These are phyloP conservation scores for Geotrypetes seraphini DNA, from an alignment of 2,797 vertebrate genomes.

Conservation along the genomic window DNA sequence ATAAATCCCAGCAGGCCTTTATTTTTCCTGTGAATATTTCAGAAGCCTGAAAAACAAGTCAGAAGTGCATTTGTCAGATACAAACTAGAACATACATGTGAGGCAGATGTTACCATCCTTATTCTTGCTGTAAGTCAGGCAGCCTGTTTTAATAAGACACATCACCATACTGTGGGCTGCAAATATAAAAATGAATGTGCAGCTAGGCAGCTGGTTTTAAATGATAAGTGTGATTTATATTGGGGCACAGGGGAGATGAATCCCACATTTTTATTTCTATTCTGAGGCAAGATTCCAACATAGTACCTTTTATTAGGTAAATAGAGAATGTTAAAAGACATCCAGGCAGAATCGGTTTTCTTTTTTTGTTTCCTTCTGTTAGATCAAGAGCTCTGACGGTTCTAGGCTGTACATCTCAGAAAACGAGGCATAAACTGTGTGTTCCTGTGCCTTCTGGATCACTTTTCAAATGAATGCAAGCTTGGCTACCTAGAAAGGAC, in stretches of 20 bases:
- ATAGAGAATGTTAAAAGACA: too few species aligned
- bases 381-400: too few species aligned
- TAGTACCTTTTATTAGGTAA: constrained; percentile 8
- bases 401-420: too few species aligned
- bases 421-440: too few species aligned
- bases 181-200: constrained; percentile 9
- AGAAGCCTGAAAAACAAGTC: constrained; percentile 10
- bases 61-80: constrained; percentile 19
- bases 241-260: background rate
- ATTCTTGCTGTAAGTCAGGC: constrained; percentile 20
- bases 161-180: constrained; percentile 7
- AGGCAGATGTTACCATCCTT: constrained; percentile 35
- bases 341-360: too few species aligned
- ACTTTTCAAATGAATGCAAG: too few species aligned
- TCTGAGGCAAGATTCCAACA: constrained; percentile 1
- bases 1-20: background rate
- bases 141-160: constrained; percentile 4
- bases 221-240: constrained; percentile 13
- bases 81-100: constrained; percentile 10
- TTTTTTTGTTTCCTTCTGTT: too few species aligned
- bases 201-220: constrained; percentile 12
- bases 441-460: too few species aligned
- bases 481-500: too few species aligned
- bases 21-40: background rate
- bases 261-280: background rate